Percentiles rank a stretch among this genome's conserved stretches.
Conservation (phyloP, 1,140 invertebrate species). For the Neodiprion lecontei region DNA sequence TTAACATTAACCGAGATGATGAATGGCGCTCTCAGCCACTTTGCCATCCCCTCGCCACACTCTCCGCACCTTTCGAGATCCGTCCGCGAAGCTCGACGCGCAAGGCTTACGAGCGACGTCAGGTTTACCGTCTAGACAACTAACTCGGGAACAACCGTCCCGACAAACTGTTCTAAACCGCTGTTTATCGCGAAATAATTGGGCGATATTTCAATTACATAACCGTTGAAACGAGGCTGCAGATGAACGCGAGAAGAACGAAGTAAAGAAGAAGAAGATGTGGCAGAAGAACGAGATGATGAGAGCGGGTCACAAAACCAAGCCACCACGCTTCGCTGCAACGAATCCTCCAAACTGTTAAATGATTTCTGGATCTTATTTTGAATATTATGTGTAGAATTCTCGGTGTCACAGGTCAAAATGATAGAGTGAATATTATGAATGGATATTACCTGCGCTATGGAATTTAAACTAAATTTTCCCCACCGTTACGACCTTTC, state of each 20-base stretch:
- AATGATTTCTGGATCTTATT: no score
- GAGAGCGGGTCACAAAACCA: neutral
- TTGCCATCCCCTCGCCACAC: neutral
- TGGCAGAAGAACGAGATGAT: neutral
- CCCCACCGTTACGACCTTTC: no score
- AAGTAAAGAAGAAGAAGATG: no score
- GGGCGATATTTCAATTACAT: constrained; percentile 5
- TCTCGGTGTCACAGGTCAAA: no score
- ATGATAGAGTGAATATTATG: no score
- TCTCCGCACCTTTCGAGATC: neutral
- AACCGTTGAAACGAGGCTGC: no score
- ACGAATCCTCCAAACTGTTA: no score
- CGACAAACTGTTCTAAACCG: constrained; percentile 8
- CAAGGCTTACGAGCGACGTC: neutral
- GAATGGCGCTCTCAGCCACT: constrained; percentile 1
- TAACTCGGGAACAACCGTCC: neutral
- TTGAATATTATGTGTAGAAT: no score
- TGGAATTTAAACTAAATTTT: no score
- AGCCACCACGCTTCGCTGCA: no score
- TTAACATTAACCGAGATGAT: constrained; percentile 8
- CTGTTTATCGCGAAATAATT: constrained; percentile 12
- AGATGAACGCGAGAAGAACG: no score
- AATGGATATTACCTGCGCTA: no score
- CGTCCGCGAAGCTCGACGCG: neutral
- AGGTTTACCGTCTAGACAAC: neutral